Evolutionary conservation across 2,113 vertebrate species (phyloP).

Genomic region (Pseudorhombus dupliciocellatus): DNA sequence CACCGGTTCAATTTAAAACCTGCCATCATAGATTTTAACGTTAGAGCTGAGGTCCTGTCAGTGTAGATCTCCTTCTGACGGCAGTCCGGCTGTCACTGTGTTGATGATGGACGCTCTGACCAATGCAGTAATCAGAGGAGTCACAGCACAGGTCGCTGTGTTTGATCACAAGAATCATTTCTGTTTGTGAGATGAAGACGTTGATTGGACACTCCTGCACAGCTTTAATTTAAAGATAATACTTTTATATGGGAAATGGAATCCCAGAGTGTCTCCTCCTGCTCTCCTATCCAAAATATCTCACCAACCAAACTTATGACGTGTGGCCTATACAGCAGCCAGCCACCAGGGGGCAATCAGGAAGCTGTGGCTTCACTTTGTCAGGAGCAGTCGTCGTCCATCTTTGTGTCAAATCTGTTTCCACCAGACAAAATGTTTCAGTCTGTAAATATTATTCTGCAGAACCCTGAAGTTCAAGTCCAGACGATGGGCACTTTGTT

Average conservation of each 20-base stretch:
- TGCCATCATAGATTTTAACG: neutral
- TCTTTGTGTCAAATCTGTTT: too few species aligned
- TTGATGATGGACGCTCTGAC: slow-evolving; percentile 30
- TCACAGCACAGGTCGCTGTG: slow-evolving; percentile 5
- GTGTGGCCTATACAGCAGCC: too few species aligned
- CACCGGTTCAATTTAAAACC: neutral
- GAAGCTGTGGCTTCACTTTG: too few species aligned
- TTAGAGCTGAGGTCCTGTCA: slow-evolving; percentile 56
- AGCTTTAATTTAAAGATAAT: neutral
- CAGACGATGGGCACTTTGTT: too few species aligned
- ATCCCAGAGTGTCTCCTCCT: too few species aligned
- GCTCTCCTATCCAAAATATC: too few species aligned
- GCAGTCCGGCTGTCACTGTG: slow-evolving; percentile 37
- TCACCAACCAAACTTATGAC: too few species aligned
- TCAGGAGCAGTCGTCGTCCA: too few species aligned
- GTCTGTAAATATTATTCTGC: too few species aligned
- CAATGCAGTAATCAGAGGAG: slow-evolving; percentile 59
- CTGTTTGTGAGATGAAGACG: neutral
- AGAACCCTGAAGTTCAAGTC: too few species aligned
- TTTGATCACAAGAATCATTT: slow-evolving; percentile 39
- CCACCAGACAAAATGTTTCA: too few species aligned
- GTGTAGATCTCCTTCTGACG: slow-evolving; percentile 52
- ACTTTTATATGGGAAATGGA: too few species aligned
- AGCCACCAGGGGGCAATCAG: neutral
- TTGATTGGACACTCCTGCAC: neutral